Base-by-base conservation (phyloP, 1,140 invertebrate genomes). In the Camponotus floridanus region DNA sequence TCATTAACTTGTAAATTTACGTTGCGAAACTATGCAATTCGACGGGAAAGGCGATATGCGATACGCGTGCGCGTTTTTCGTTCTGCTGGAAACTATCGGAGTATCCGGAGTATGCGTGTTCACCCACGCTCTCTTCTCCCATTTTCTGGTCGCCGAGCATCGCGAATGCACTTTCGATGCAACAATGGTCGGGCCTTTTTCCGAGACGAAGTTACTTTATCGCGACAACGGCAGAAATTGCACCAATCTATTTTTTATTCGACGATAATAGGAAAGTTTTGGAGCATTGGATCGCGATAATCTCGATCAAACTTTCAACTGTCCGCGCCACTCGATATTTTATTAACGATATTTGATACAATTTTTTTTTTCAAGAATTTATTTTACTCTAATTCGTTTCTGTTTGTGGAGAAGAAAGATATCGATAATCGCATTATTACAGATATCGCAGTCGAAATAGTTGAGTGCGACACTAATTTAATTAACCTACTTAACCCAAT, bases 1-100 rank as follows among this genome's bases (percentile, higher is more conserved):
- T 67, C 48, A 51, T 68, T 70, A 80, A 70, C 15, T 80, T 80
- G 78, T 80, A 70, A 57, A 70, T 55, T 70, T 68, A 70, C 9
- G 11, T 51, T 48, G 78, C 64, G 15, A 80, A 57, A 70, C 15
- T 70, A 33, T 70, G 64, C 48, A 39, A 57, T 80, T 70, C 33
- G 31, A 26, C 15, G 65, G 31, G 45, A 48, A 42, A 42, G 48
- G 8, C 13, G 55, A n/a, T 39, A 59, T 31, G 33, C 61, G 39
- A 68, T 57, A 42, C 51, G n/a, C n/a, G 48, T 55, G 33, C 36
- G 11, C 39, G 33, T 80, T 80, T 80, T 68, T 68, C 45, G 62
- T 51, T 33, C 42, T 36, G 48, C 36, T 59, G 15, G 26, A 57
- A 71, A 42, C 48, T 71, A 45, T 81, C 64, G 78, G 78, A 42